Percentiles rank a stretch among this genome's conserved stretches.
phyloP scores from a whole-genome alignment of 2,113 vertebrate genomes.

The Tursiops truncatus region DNA sequence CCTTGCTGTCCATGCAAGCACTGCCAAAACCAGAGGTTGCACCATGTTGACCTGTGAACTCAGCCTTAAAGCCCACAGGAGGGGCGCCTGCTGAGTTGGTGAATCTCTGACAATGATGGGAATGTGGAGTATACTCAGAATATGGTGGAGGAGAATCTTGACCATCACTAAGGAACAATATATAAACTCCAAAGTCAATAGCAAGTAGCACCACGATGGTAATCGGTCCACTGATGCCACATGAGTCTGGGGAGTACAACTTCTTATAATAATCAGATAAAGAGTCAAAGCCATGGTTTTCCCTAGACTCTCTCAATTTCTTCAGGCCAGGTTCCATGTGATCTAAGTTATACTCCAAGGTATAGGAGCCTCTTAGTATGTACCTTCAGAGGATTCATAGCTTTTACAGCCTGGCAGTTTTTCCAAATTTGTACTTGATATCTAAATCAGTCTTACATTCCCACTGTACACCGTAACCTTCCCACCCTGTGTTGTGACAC shows the following conservation, averaged over 20 bases:
- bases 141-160: constrained; percentile 73
- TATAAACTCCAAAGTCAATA: constrained; percentile 90
- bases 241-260: constrained; percentile 68
- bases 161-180: constrained; percentile 85
- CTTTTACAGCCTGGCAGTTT: constrained; percentile 93
- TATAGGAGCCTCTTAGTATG: constrained; percentile 92
- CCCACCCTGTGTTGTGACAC: constrained; percentile 95
- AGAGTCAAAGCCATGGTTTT: constrained; percentile 80
- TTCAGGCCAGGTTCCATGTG: constrained; percentile 87
- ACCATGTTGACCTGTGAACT: constrained; percentile 87
- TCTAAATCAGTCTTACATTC: constrained; percentile 95
- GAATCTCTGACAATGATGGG: constrained; percentile 73
- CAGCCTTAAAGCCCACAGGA: constrained; percentile 91
- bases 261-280: constrained; percentile 80
- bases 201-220: constrained; percentile 84
- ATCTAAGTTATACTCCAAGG: constrained; percentile 92
- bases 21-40: constrained; percentile 77
- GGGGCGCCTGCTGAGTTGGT: constrained; percentile 80
- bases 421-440: constrained; percentile 87
- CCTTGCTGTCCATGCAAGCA: constrained; percentile 77
- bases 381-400: constrained; percentile 89
- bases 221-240: constrained; percentile 78
- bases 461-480: constrained; percentile 95
- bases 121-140: constrained; percentile 61
- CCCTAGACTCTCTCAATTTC: constrained; percentile 71